Evolutionary conservation across 2,113 vertebrate species (phyloP).

Genomic region (Amphiprion ocellaris): DNA sequence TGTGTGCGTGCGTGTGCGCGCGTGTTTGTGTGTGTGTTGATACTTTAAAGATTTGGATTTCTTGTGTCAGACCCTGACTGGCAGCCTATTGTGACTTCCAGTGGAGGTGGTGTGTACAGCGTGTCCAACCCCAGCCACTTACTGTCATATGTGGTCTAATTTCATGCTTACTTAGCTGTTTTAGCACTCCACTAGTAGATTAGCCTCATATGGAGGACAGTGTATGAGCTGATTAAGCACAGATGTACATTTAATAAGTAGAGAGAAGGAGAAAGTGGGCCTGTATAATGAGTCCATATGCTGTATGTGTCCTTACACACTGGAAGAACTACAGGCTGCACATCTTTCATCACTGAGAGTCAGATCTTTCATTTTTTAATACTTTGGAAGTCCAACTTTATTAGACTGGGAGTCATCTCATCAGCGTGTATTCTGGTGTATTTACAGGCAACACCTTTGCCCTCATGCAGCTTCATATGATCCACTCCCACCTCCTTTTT

Average conservation of each 20-base stretch:
- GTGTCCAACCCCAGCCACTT: conserved; percentile 1
- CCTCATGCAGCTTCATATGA: no score
- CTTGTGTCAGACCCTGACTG: background rate
- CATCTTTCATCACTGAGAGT: no score
- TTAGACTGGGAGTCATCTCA: no score
- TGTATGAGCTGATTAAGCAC: conserved; percentile 47
- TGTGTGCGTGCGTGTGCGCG: no score
- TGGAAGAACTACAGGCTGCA: background rate
- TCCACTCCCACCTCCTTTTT: no score
- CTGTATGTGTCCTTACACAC: background rate
- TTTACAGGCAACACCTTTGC: no score
- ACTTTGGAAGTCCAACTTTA: no score
- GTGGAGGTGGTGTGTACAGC: background rate
- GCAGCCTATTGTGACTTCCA: background rate
- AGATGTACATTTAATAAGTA: conserved; percentile 42
- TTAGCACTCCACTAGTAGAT: conserved; percentile 32
- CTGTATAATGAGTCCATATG: conserved; percentile 18
- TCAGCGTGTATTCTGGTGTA: no score
- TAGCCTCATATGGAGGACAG: conserved; percentile 17
- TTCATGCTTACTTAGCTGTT: conserved; percentile 51
- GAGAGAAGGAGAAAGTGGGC: conserved; percentile 14
- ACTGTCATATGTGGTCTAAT: conserved; percentile 30
- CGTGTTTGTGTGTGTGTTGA: background rate
- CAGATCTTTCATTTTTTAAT: no score
- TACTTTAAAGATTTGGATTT: background rate